A percentile compares a stretch with the other conserved stretches of the same genome.
These are phyloP conservation scores for Channallabes apus DNA, from an alignment of 2,797 vertebrate genomes.

Conservation along the genomic window DNA sequence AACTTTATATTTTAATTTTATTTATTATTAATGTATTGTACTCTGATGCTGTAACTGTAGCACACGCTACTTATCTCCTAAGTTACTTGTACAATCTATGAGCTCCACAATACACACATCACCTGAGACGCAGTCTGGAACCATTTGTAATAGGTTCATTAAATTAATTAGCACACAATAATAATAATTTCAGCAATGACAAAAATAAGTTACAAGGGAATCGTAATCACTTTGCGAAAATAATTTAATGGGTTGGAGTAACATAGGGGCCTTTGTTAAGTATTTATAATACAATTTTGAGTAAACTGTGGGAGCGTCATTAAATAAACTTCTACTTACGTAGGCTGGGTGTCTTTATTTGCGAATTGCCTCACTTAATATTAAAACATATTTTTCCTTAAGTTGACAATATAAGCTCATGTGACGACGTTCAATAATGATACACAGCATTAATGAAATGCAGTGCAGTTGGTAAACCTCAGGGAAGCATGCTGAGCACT, in stretches of 20 bases:
- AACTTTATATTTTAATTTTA: too few species aligned
- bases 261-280: background rate
- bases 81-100: too few species aligned
- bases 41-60: background rate
- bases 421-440: background rate
- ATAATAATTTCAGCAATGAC: too few species aligned
- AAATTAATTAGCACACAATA: too few species aligned
- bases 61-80: background rate
- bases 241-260: background rate
- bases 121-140: too few species aligned
- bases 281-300: background rate
- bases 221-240: too few species aligned
- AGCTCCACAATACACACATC: too few species aligned
- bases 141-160: too few species aligned
- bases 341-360: background rate
- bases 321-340: background rate
- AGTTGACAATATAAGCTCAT: background rate
- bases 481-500: too few species aligned
- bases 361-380: background rate
- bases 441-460: background rate
- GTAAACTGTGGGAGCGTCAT: background rate
- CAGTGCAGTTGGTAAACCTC: background rate
- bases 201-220: too few species aligned
- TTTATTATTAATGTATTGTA: background rate
- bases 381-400: background rate